These are phyloP conservation scores for Neodiprion pinetum DNA, from an alignment of 1,140 invertebrate species.

Conservation along the genomic window DNA sequence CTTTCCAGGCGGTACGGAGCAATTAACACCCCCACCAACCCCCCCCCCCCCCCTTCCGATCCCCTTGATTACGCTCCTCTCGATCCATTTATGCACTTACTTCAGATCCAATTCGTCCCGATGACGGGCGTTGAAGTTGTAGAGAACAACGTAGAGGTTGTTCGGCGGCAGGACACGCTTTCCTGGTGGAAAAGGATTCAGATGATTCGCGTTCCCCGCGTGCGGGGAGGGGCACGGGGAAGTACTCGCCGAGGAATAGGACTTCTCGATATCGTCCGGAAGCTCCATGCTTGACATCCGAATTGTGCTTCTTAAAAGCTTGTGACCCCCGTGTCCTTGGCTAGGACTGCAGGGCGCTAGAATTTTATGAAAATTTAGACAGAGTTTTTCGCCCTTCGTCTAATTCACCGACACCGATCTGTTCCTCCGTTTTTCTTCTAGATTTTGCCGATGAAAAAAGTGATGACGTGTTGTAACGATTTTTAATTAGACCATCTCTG, in stretches of 20 bases:
- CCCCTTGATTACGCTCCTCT: no score
- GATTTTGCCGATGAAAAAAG: no score
- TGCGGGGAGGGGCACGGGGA: constrained; percentile 90
- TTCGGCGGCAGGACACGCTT: constrained; percentile 76
- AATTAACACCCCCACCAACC: no score
- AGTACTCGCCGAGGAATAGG: constrained; percentile 87
- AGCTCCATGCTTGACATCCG: constrained; percentile 91
- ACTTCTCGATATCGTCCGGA: constrained; percentile 91
- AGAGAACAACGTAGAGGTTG: constrained; percentile 93
- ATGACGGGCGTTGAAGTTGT: constrained; percentile 94
- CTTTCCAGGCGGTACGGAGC: no score
- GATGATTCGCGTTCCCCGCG: constrained; percentile 56
- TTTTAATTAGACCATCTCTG: no score
- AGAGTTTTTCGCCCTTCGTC: no score
- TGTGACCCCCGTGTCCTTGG: constrained; percentile 52
- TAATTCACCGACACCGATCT: no score
- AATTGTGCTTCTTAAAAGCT: constrained; percentile 70
- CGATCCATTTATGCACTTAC: constrained; percentile 56
- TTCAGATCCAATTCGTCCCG: constrained; percentile 93
- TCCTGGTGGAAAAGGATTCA: constrained; percentile 45
- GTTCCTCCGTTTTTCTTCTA: no score
- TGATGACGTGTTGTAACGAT: no score
- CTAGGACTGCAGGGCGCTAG: constrained; percentile 90
- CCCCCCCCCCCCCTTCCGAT: no score
- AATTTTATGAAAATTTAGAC: constrained; percentile 31